Percentiles rank a stretch among this genome's conserved stretches.
Evolutionary conservation across 2,888 invertebrate genomes (phyloP).

Genomic region (Steinernema carpocapsae): DNA sequence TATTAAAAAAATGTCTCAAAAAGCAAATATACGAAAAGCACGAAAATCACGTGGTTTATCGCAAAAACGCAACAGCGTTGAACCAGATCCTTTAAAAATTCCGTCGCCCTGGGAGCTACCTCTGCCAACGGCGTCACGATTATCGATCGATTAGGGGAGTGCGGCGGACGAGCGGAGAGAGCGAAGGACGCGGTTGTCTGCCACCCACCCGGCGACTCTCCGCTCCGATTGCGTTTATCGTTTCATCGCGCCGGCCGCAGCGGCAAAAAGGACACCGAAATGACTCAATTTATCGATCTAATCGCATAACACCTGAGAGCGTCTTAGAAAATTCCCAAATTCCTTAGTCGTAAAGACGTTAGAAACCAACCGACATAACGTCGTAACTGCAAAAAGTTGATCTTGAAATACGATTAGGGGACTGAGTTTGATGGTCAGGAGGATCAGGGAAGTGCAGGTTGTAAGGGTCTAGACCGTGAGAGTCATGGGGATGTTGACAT

Average conservation of each 20-base stretch:
- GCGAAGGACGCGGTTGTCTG: slow-evolving; percentile 24
- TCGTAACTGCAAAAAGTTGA: neutral
- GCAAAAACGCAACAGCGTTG: no score
- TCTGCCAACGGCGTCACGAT: neutral
- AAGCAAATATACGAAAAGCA: no score
- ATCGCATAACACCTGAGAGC: slow-evolving; percentile 27
- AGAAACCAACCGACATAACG: neutral
- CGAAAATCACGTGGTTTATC: no score
- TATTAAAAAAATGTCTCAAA: no score
- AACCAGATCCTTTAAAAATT: neutral
- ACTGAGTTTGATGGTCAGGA: neutral
- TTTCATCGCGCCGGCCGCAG: slow-evolving; percentile 17
- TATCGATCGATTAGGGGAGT: slow-evolving; percentile 31
- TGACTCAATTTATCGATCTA: slow-evolving; percentile 8
- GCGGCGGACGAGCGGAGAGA: neutral
- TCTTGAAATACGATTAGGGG: neutral
- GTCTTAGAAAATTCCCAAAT: neutral
- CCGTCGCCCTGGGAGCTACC: neutral
- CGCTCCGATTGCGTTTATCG: slow-evolving; percentile 21
- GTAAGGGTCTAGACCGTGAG: no score
- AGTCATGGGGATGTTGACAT: no score
- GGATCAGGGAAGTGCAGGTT: no score
- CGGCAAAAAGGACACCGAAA: neutral
- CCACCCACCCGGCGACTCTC: slow-evolving; percentile 27
- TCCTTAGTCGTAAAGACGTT: neutral